Percentiles rank a stretch among this genome's conserved stretches.
phyloP scores from a whole-genome alignment of 2,888 invertebrate genomes.

The Gandaritis pyraliata region DNA sequence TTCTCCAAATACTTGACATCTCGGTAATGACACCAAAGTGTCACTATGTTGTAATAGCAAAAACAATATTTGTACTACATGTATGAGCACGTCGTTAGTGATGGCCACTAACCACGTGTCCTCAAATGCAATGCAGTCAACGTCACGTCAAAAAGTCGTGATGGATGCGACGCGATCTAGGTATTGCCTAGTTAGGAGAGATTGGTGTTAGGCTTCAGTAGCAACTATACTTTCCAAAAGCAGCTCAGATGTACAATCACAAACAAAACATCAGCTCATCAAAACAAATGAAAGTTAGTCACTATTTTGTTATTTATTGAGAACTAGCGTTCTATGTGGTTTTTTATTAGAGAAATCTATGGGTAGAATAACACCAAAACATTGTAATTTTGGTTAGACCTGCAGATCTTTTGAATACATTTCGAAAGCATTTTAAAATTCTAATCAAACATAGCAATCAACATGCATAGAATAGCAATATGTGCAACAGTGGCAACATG shows the following conservation, averaged over 20 bases:
- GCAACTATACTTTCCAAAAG: slow-evolving; percentile 18
- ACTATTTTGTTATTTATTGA: too few relatives aligned
- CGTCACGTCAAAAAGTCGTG: slow-evolving; percentile 50
- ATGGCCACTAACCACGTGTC: slow-evolving; percentile 58
- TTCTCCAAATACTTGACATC: too few relatives aligned
- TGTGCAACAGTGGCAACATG: slow-evolving; percentile 18
- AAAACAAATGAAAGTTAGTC: not conserved
- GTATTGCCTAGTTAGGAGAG: slow-evolving; percentile 64
- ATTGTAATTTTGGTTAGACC: too few relatives aligned
- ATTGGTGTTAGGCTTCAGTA: slow-evolving; percentile 28
- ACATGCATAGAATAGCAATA: slow-evolving; percentile 9
- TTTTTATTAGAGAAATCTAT: too few relatives aligned
- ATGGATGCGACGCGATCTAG: slow-evolving; percentile 60
- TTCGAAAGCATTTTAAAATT: too few relatives aligned
- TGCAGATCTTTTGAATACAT: too few relatives aligned
- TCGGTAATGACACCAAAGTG: slow-evolving; percentile 19
- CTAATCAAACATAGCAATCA: too few relatives aligned
- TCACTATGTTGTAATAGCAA: slow-evolving; percentile 33
- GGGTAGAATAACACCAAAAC: too few relatives aligned
- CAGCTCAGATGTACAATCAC: slow-evolving; percentile 6
- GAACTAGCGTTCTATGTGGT: too few relatives aligned
- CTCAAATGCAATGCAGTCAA: slow-evolving; percentile 60
- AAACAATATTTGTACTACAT: slow-evolving; percentile 33
- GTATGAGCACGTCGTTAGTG: slow-evolving; percentile 61
- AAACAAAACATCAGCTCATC: slow-evolving; percentile 4